Evolutionary conservation across 2,113 vertebrate genomes (phyloP).

Genomic region (Vireo altiloquus): DNA sequence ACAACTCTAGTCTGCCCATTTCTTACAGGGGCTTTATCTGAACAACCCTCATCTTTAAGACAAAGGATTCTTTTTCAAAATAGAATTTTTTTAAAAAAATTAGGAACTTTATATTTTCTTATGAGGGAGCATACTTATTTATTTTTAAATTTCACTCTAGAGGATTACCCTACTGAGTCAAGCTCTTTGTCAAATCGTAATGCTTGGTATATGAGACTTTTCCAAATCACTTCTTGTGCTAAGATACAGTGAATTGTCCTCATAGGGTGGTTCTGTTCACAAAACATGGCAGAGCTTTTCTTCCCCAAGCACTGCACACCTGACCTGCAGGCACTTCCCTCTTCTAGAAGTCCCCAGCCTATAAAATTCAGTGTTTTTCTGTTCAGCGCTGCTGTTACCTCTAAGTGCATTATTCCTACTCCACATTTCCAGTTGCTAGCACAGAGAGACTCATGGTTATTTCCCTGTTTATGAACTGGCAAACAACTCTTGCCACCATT

Average conservation of each 20-base stretch:
- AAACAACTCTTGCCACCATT: background rate
- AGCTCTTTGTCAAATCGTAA: background rate
- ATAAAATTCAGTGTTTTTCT: background rate
- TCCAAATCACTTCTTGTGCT: background rate
- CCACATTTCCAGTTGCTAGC: background rate
- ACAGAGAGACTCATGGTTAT: background rate
- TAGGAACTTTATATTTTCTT: background rate
- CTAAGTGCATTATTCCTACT: background rate
- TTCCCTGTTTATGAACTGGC: background rate
- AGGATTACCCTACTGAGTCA: background rate
- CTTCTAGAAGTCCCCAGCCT: background rate
- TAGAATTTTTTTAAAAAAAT: background rate
- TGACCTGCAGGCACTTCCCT: background rate
- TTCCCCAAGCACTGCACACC: background rate
- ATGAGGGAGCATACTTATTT: background rate
- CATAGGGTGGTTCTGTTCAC: background rate
- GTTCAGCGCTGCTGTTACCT: background rate
- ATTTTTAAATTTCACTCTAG: background rate
- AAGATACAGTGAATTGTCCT: background rate
- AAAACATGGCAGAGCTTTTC: background rate
- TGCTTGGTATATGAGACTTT: background rate
- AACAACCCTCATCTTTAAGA: background rate
- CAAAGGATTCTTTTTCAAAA: background rate
- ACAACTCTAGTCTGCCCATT: background rate
- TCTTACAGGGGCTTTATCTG: background rate